A percentile compares a stretch with the other conserved stretches of the same genome.
Conservation (phyloP, 2,113 vertebrate genomes). For the Neopipo cinnamomea region DNA sequence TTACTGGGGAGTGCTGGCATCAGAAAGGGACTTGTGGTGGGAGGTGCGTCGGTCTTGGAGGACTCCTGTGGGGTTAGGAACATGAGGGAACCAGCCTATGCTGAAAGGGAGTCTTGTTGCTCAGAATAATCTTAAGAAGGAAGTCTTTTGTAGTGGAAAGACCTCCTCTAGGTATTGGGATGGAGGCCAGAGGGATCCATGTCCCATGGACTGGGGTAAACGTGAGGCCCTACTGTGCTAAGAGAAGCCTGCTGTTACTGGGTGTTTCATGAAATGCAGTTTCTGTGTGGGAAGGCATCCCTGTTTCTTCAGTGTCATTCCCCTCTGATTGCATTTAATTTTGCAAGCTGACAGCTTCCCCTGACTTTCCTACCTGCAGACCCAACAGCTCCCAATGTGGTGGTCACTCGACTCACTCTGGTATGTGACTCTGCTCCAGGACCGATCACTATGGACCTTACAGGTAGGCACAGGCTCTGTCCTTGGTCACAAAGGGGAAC, state of each 20-base stretch:
- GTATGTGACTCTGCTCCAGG: conserved; percentile 78
- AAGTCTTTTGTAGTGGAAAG: background rate
- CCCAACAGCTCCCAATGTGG: conserved; percentile 79
- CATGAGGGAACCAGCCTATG: background rate
- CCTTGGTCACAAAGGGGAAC: background rate
- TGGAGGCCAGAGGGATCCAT: background rate
- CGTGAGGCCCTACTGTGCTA: background rate
- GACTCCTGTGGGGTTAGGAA: background rate
- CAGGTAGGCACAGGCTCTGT: conserved; percentile 65
- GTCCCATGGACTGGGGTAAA: background rate
- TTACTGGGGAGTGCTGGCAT: background rate
- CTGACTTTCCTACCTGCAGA: conserved; percentile 63
- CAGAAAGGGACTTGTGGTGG: background rate
- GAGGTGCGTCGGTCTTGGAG: background rate
- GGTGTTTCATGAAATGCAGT: background rate
- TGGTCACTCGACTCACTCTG: conserved; percentile 78
- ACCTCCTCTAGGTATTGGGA: background rate
- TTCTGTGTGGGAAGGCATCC: background rate
- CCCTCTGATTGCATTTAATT: background rate
- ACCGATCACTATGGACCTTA: conserved; percentile 83
- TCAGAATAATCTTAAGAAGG: background rate
- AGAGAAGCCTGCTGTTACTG: background rate
- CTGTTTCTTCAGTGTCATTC: background rate
- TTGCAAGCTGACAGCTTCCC: background rate
- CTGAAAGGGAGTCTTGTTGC: background rate